Evolutionary conservation across 2,797 vertebrate genomes (phyloP).

Genomic region (Peromyscus aztecus): DNA sequence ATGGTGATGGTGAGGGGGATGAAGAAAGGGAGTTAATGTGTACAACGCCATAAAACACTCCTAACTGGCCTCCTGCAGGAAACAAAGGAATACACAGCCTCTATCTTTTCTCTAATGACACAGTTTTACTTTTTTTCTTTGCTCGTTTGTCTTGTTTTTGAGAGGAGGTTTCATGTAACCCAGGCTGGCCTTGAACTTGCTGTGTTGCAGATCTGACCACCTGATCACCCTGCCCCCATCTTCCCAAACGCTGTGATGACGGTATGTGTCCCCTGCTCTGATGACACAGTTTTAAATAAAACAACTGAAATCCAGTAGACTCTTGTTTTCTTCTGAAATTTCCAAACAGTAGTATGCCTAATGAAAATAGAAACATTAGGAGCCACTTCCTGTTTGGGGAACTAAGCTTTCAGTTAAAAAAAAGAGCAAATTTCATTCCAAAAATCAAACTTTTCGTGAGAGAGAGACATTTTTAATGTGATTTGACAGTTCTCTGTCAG

Average conservation of each 20-base stretch:
- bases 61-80: background rate
- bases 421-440: background rate
- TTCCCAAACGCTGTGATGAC: background rate
- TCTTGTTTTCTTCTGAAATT: constrained; percentile 59
- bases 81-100: constrained; percentile 30
- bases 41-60: background rate
- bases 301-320: constrained; percentile 38
- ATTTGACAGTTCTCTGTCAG: constrained; percentile 62
- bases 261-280: background rate
- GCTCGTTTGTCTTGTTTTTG: background rate
- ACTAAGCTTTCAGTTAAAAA: constrained; percentile 37
- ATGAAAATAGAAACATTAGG: background rate
- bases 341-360: constrained; percentile 38
- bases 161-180: background rate
- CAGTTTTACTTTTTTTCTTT: background rate
- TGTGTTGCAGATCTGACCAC: background rate
- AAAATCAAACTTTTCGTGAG: constrained; percentile 51
- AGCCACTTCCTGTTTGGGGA: constrained; percentile 50
- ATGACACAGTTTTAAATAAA: constrained; percentile 70
- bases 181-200: background rate
- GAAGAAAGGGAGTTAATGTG: background rate
- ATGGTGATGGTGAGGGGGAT: too few relatives aligned
- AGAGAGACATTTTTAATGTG: constrained; percentile 31
- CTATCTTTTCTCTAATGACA: background rate
- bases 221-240: background rate